Conservation (phyloP, 2,888 invertebrate species). For the Monochamus alternatus region DNA sequence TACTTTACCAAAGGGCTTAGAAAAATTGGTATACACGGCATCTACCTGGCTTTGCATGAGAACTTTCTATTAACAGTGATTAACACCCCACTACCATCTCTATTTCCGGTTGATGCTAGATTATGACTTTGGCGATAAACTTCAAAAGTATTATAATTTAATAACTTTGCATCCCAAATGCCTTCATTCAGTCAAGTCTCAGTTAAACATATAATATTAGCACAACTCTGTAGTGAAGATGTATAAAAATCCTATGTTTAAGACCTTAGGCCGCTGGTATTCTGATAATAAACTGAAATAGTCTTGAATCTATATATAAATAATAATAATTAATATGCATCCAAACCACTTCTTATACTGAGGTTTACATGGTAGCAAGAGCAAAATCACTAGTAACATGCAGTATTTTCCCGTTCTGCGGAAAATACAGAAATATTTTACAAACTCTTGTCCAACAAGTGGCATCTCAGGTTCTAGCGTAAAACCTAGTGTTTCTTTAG, state of each 20-base stretch:
- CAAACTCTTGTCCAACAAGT: background rate
- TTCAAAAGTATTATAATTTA: background rate
- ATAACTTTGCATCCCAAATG: background rate
- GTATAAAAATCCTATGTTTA: background rate
- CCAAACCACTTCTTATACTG: background rate
- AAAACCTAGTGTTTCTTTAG: background rate
- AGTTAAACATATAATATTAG: background rate
- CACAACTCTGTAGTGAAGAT: background rate
- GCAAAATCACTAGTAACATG: background rate
- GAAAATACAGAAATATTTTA: background rate
- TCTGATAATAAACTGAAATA: background rate
- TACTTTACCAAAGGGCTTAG: no score
- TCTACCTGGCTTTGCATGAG: background rate
- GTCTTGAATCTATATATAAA: background rate
- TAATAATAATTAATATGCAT: background rate
- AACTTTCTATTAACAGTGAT: constrained; percentile 1
- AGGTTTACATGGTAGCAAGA: background rate
- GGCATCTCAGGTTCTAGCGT: background rate
- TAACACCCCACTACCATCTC: background rate
- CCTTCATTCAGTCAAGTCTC: background rate
- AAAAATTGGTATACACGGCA: no score
- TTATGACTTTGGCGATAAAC: background rate
- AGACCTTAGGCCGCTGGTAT: background rate
- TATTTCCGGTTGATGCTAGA: background rate
- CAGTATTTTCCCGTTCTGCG: background rate